Evolutionary conservation across 2,888 invertebrate genomes (phyloP).

Genomic region (Athripsodes cinereus): DNA sequence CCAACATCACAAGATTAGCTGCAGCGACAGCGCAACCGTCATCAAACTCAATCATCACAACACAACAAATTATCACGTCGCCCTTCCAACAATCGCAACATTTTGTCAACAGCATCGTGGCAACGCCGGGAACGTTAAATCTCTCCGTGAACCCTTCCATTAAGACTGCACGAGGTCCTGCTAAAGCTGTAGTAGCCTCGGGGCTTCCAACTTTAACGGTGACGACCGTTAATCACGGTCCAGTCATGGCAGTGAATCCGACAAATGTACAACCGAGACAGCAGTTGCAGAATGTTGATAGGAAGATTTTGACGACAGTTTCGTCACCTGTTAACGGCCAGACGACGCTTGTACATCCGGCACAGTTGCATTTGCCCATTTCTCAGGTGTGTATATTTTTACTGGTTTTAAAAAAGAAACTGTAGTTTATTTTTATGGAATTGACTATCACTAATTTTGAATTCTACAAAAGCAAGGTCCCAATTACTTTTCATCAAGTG

Average conservation of each 20-base stretch:
- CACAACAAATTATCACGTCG: not conserved
- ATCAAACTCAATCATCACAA: not conserved
- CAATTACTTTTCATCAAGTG: too few relatives aligned
- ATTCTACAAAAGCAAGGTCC: too few relatives aligned
- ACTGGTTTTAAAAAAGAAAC: too few relatives aligned
- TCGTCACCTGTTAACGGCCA: conserved; percentile 35
- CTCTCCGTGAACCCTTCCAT: conserved; percentile 17
- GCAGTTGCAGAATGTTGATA: conserved; percentile 8
- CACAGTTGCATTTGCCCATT: conserved; percentile 46
- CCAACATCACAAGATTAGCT: conserved; percentile 8
- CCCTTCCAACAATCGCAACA: conserved; percentile 2
- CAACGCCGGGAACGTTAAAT: conserved; percentile 21
- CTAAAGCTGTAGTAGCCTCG: not conserved
- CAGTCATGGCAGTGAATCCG: conserved; percentile 22
- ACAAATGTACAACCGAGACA: not conserved
- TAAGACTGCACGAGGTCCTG: conserved; percentile 1
- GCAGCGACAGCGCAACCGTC: conserved; percentile 8
- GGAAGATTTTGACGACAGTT: conserved; percentile 21
- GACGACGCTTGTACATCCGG: conserved; percentile 45
- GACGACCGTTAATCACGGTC: conserved; percentile 24
- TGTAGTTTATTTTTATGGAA: too few relatives aligned
- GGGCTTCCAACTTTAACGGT: conserved; percentile 23
- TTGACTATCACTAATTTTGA: too few relatives aligned
- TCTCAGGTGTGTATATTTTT: conserved; percentile 42
- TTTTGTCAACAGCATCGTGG: conserved; percentile 17